Conservation (phyloP, 2,797 vertebrate species). For the Diplodus sargus region DNA sequence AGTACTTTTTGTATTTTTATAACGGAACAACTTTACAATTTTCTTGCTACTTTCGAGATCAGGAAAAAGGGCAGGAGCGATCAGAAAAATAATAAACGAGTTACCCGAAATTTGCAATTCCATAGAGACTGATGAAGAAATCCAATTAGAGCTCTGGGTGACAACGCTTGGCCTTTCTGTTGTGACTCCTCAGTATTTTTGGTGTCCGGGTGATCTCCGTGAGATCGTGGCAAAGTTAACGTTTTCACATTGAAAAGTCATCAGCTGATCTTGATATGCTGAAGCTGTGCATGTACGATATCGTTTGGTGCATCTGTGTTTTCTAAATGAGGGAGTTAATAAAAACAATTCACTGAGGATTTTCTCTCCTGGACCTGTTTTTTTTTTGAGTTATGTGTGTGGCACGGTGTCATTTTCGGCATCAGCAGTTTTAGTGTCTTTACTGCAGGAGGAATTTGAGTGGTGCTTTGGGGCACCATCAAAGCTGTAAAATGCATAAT, state of each 20-base stretch:
- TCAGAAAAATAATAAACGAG: slow-evolving; percentile 21
- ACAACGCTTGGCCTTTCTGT: slow-evolving; percentile 85
- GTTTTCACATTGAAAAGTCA: slow-evolving; percentile 99
- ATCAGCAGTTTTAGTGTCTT: slow-evolving; percentile 77
- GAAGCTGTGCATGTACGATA: slow-evolving; percentile 88
- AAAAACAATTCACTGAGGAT: slow-evolving; percentile 80
- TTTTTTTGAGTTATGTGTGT: slow-evolving; percentile 49
- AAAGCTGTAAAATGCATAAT: slow-evolving; percentile 77
- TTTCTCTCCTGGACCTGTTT: slow-evolving; percentile 47
- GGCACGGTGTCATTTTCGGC: slow-evolving; percentile 74
- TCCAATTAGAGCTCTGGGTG: slow-evolving; percentile 48
- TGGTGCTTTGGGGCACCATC: slow-evolving; percentile 64
- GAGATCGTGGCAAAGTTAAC: slow-evolving; percentile 87
- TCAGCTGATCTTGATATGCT: slow-evolving; percentile 88
- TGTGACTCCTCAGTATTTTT: slow-evolving; percentile 78
- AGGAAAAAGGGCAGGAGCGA: slow-evolving; percentile 38
- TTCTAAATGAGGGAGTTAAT: slow-evolving; percentile 86
- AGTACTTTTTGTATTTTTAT: slow-evolving; percentile 69
- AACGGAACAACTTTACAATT: slow-evolving; percentile 58
- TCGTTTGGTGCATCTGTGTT: slow-evolving; percentile 88
- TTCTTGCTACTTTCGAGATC: slow-evolving; percentile 47
- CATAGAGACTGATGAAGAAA: slow-evolving; percentile 11
- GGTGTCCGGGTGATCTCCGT: slow-evolving; percentile 88
- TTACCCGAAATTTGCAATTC: slow-evolving; percentile 44
- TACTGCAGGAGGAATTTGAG: slow-evolving; percentile 72